Evolutionary conservation across 2,113 vertebrate genomes (phyloP).

Genomic region (Odocoileus virginianus): DNA sequence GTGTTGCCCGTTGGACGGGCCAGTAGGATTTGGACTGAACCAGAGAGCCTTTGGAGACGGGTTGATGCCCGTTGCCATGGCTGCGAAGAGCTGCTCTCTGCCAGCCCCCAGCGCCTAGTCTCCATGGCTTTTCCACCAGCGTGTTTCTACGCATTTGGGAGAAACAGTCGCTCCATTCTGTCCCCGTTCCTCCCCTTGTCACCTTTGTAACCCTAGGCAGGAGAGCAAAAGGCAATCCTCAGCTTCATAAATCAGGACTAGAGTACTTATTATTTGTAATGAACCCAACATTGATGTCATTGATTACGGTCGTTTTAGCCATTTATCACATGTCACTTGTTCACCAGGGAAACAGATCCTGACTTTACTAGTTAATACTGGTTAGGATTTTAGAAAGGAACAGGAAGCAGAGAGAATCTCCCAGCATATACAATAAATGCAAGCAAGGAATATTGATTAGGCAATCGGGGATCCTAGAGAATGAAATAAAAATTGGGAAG

Average conservation of each 20-base stretch:
- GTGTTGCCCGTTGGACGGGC: neutral
- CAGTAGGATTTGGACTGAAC: neutral
- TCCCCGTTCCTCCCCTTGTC: neutral
- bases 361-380: neutral
- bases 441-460: neutral
- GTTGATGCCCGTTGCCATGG: neutral
- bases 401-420: neutral
- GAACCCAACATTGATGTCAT: conserved; percentile 53
- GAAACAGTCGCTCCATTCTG: neutral
- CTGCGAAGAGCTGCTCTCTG: neutral
- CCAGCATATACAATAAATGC: neutral
- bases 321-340: conserved; percentile 52
- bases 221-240: conserved; percentile 38
- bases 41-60: neutral
- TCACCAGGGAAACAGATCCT: conserved; percentile 33
- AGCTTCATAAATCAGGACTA: conserved; percentile 54
- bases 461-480: neutral
- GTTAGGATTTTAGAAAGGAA: neutral
- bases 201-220: neutral
- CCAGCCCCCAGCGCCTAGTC: accelerated
- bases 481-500: conserved; percentile 24
- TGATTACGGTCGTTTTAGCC: conserved; percentile 41
- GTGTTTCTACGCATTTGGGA: neutral
- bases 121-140: neutral
- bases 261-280: conserved; percentile 56